Percentiles rank a stretch among this genome's conserved stretches.
Conservation (phyloP, 2,113 vertebrate species). For the Indicator indicator region DNA sequence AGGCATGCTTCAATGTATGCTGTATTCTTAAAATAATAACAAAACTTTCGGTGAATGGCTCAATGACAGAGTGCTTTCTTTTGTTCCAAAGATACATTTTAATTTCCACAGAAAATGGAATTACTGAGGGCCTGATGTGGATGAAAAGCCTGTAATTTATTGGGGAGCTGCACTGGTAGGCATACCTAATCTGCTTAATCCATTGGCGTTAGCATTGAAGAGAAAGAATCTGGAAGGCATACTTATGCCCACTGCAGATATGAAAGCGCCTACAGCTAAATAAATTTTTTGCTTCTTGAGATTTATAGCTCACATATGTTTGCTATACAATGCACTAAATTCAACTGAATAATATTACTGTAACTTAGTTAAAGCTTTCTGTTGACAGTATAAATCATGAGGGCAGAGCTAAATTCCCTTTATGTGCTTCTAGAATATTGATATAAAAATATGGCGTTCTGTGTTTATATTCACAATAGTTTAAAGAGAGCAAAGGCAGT, state of each 20-base stretch:
- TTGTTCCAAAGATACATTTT: constrained; percentile 4
- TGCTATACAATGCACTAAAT: constrained; percentile 17
- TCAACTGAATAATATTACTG: background rate
- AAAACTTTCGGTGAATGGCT: background rate
- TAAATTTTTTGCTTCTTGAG: constrained; percentile 37
- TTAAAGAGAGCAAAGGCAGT: constrained; percentile 1
- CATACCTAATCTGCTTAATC: constrained; percentile 29
- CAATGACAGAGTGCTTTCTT: background rate
- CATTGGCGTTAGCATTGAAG: background rate
- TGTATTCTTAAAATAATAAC: background rate
- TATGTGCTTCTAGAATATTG: background rate
- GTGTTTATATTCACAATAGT: background rate
- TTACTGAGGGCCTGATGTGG: constrained; percentile 7
- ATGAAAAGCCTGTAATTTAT: constrained; percentile 21
- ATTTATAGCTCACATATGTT: constrained; percentile 31
- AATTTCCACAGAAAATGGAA: constrained; percentile 4
- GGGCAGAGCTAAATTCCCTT: constrained; percentile 5
- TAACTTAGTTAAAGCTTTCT: constrained; percentile 35
- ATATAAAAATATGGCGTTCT: background rate
- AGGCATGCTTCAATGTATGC: background rate
- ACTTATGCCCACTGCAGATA: constrained; percentile 1
- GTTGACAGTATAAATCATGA: constrained; percentile 1
- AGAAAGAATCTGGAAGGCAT: constrained; percentile 18
- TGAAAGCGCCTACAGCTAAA: background rate
- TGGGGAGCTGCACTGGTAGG: background rate